Conservation (phyloP, 2,113 vertebrate genomes). For the Murina feae region DNA sequence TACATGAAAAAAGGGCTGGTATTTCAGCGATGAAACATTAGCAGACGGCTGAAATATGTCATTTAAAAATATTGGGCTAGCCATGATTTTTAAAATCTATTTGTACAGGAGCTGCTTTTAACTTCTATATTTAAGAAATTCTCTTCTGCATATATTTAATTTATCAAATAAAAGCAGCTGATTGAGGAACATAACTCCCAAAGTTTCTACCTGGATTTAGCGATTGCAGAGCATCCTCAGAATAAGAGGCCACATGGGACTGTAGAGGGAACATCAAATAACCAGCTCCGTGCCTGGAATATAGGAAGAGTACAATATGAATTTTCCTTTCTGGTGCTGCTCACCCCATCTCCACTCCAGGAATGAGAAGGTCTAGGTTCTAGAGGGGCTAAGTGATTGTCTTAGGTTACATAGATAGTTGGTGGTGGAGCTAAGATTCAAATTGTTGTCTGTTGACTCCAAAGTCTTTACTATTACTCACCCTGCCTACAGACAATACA, state of each 20-base stretch:
- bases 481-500: neutral
- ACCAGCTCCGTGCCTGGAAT: neutral
- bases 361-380: neutral
- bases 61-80: slow-evolving; percentile 51
- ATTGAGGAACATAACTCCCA: neutral
- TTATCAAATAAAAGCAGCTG: neutral
- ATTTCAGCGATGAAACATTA: slow-evolving; percentile 54
- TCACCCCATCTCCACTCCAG: neutral
- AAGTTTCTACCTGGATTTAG: neutral
- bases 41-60: slow-evolving; percentile 59
- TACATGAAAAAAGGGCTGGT: slow-evolving; percentile 44
- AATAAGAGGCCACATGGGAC: neutral
- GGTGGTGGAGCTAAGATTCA: neutral
- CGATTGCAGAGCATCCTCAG: neutral
- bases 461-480: neutral
- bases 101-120: neutral
- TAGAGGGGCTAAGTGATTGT: neutral
- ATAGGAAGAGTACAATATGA: neutral
- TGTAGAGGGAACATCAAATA: neutral
- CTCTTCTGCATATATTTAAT: slow-evolving; percentile 7
- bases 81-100: neutral
- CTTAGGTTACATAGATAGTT: neutral
- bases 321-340: neutral
- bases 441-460: neutral
- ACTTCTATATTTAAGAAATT: slow-evolving; percentile 6